These are phyloP conservation scores for Himalopsyche japonica DNA, from an alignment of 2,888 invertebrate species.

Conservation along the genomic window DNA sequence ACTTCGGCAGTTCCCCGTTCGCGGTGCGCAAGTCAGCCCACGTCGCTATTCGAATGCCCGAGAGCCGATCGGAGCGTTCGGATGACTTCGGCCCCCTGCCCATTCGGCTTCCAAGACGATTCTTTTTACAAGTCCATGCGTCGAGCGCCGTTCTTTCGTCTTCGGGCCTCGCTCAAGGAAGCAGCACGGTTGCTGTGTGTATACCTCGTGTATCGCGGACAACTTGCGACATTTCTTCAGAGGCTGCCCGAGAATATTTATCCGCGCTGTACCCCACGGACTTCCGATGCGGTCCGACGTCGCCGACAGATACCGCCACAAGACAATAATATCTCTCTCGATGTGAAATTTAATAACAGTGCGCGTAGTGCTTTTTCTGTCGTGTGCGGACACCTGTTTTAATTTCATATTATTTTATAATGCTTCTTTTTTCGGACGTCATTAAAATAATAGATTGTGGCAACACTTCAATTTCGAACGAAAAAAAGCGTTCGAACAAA, in stretches of 20 bases:
- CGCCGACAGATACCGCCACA: neutral
- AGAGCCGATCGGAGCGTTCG: conserved; percentile 28
- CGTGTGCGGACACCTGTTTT: conserved; percentile 27
- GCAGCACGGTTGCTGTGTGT: conserved; percentile 5
- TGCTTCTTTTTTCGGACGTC: neutral
- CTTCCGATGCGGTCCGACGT: neutral
- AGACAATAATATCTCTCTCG: neutral
- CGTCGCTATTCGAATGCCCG: conserved; percentile 16
- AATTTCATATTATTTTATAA: neutral
- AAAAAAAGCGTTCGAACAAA: neutral
- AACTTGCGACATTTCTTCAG: neutral
- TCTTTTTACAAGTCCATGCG: conserved; percentile 31
- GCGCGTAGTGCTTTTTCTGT: conserved; percentile 24
- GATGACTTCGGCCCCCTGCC: conserved; percentile 22
- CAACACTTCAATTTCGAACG: conserved; percentile 3
- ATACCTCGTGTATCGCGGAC: neutral
- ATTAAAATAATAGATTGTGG: conserved; percentile 6
- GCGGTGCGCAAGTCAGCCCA: conserved; percentile 1
- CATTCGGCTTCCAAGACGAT: conserved; percentile 32
- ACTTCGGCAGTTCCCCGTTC: neutral
- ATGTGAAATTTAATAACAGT: neutral
- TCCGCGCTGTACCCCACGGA: neutral
- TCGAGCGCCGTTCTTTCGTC: conserved; percentile 34
- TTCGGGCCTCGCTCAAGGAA: conserved; percentile 30
- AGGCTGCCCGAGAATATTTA: neutral